Base-by-base conservation (phyloP, 2,113 vertebrate species). In the Pleuronectes platessa region DNA sequence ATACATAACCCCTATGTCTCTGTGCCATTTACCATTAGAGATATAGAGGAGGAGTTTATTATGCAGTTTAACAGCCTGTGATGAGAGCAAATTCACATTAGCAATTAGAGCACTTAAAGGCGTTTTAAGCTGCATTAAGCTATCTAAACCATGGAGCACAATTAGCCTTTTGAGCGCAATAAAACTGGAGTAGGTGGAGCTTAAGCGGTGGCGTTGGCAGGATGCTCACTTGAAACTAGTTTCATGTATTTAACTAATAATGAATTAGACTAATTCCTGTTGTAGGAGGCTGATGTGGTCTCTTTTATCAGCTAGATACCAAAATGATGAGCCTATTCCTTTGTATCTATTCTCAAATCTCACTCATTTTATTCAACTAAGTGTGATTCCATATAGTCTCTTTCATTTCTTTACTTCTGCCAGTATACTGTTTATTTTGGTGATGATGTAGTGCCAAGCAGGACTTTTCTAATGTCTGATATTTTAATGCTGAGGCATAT, bases 101-200 rank as follows among this genome's bases (percentile, higher is more conserved):
- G 90, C 84, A 89, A 87, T 90, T 86, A 87, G 83, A 75, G 86
- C 85, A 84, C 90, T 89, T 72, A 81, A 66, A 85, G 78, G 74
- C 78, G 51, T 85, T 89, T 90, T 81, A 86, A 74, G 74, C 61
- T 78, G 61, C 82, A 87, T 89, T 88, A 84, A 75, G 69, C 71
- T 75, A 77, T 85, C 80, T 65, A 71, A 88, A 80, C 67, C 71
- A 79, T 74, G 47, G 78, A 78, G 64, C 40, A 51, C 67, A 81
- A 79, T 87, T 78, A 82, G 64, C 61, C 71, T 67, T 85, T 82
- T 71, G 83, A 85, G 76, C 3, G 24, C 79, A 62, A 54, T 79
- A 78, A 83, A 87, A 64, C 26, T 61, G 35, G 54, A 76, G 40
- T 54, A 74, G 54, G 42, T 55, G 54, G 55, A 27, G 82, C 68